Base-by-base conservation (phyloP, 2,113 vertebrate species). In the Nerophis ophidion region DNA sequence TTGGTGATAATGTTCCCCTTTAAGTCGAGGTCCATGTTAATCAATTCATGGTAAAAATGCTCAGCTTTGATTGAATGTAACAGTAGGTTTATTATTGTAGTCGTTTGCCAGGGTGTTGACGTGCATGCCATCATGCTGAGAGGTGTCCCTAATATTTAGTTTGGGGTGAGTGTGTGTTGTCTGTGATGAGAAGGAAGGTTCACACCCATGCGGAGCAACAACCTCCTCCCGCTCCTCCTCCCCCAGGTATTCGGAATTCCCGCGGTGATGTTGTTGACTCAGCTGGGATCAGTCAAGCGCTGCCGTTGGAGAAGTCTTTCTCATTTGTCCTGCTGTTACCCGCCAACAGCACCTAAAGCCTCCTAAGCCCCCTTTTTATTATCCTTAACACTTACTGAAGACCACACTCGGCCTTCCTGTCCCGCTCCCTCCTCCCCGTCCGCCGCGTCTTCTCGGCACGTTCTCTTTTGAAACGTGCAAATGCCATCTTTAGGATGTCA, bases 281-380 rank as follows among this genome's bases (percentile, higher is more conserved):
- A 89, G 89, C 89, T 90, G 87, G 65, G 53, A 63, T 81, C 77
- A 77, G 72, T 77, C 52, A 64, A 80, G 76, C 70, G 76, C 74
- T 81, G 73, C 74, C 77, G 75, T 77, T 76, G 36, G 81, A 72
- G 40, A 65, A 60, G 57, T 71, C 44, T 74, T 74, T 71, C 68
- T 81, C 78, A 85, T 87, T 89, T 87, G 84, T 88, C 77, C 77
- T 73, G 76, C 74, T 77, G 86, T 83, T 89, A 82, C 73, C 74
- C 63, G 66, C 69, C 80, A 68, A 75, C 83, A 83, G 63, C 66
- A 65, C 48, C 69, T 72, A 75, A 88, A 85, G 40, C 62, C 75
- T 80, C 56, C 72, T 81, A 85, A 88, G 71, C 49, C 68, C 40
- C 52, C 3, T 61, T 74, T 86, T 84, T 90, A 85, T 90, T 89